Base-by-base conservation (phyloP, 1,140 invertebrate genomes). In the Zaprionus taronus region DNA sequence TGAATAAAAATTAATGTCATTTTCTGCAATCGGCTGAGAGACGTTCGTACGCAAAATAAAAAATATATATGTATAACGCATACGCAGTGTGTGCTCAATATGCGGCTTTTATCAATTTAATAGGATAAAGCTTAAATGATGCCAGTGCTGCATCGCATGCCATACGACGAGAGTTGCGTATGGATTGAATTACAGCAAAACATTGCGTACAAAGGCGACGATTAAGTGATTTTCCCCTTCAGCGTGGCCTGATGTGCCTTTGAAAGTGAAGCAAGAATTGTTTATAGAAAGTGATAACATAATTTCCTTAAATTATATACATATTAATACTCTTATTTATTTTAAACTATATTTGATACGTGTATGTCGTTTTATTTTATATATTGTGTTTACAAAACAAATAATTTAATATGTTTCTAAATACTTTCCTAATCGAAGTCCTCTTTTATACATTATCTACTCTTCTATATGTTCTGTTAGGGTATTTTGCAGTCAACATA, bases 141-240 rank as follows among this genome's bases (percentile, higher is more conserved):
- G 24, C 24, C 12, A 51, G 62, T 53, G 22, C 12, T 31, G 38
- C 31, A 17, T 9, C n/a, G 26, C 7, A 24, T 41, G 36, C 55
- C n/a, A 7, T 34, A 20, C 47, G 17, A 9, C 49, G 26, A 64
- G 22, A 56, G 63, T 62, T 58, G 49, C 47, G 56, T 24, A 20
- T 38, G 34, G 41, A 82, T 85, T 86, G 51, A 80, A 85, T 83
- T 80, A 80, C 68, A 55, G 36, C 62, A 69, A 86, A 79, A 85
- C 71, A 67, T 71, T 73, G 67, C 60, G 62, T 81, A 78, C 67
- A 72, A 34, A 62, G 49, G 77, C 72, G 31, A 69, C 63, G 72
- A 81, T 51, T 51, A 51, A 51, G 47, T 51, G 47, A 12, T 51
- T 51, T 34, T 34, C 31, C 9, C 31, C 31, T 34, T 34, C 31